Percentiles rank a stretch among this genome's conserved stretches.
These are phyloP conservation scores for Anticlea derivata DNA, from an alignment of 2,888 invertebrate species.

Conservation along the genomic window DNA sequence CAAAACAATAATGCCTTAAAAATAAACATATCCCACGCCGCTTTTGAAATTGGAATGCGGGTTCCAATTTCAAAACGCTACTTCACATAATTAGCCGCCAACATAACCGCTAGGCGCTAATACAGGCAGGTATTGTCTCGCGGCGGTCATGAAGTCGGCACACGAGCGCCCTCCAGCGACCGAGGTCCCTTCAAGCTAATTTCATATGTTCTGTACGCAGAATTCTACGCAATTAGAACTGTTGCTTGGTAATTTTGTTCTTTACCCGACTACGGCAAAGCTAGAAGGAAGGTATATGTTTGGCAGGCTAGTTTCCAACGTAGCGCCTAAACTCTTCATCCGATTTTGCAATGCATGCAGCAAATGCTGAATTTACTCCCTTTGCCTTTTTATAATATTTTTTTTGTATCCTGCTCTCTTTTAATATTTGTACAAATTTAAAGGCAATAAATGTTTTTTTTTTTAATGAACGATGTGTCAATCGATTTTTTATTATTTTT, in stretches of 20 bases:
- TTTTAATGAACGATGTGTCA: too few relatives aligned
- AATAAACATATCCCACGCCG: conserved; percentile 10
- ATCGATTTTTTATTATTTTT: too few relatives aligned
- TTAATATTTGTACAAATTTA: too few relatives aligned
- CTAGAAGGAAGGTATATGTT: too few relatives aligned
- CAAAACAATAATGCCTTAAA: not conserved
- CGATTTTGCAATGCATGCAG: too few relatives aligned
- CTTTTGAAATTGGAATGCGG: not conserved
- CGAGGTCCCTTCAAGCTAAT: conserved; percentile 20
- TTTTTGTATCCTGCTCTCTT: too few relatives aligned
- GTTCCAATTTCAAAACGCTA: conserved; percentile 26
- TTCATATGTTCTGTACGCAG: conserved; percentile 20
- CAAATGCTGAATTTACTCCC: too few relatives aligned
- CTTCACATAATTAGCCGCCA: conserved; percentile 30
- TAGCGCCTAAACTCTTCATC: too few relatives aligned
- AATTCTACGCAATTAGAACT: conserved; percentile 21
- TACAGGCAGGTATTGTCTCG: conserved; percentile 38
- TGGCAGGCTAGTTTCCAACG: too few relatives aligned
- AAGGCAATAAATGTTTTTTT: too few relatives aligned
- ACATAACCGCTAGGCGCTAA: conserved; percentile 26
- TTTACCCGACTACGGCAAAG: too few relatives aligned
- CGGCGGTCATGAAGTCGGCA: conserved; percentile 41
- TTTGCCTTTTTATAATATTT: too few relatives aligned
- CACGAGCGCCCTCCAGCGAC: conserved; percentile 38
- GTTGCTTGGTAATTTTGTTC: not conserved